Conservation (phyloP, 2,888 invertebrate species). For the Cenopis cana region DNA sequence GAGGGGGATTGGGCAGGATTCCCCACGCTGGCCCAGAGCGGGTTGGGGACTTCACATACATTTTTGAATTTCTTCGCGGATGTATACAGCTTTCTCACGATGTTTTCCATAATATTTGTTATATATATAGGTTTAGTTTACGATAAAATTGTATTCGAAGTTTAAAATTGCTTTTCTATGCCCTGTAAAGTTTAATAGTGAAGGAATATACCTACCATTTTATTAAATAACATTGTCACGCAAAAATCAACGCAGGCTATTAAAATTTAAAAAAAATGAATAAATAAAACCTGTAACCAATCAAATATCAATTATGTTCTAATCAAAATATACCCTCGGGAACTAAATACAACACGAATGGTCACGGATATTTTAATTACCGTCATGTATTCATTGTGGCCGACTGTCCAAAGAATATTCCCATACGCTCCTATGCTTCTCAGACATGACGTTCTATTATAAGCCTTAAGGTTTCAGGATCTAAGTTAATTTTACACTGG, state of each 20-base stretch:
- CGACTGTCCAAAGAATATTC: slow-evolving; percentile 6
- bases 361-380: slow-evolving; percentile 31
- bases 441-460: neutral
- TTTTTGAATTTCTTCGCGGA: no score
- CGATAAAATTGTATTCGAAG: no score
- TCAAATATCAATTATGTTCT: slow-evolving; percentile 6
- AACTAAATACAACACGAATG: slow-evolving; percentile 16
- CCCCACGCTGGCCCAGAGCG: no score
- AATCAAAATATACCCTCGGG: slow-evolving; percentile 30
- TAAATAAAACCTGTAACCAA: slow-evolving; percentile 8
- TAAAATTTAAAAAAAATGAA: slow-evolving; percentile 3
- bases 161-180: no score
- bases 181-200: no score
- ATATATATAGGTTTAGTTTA: no score
- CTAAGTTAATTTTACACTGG: neutral
- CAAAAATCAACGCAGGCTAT: neutral
- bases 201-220: no score
- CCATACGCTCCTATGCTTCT: neutral
- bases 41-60: no score
- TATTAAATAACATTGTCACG: no score
- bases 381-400: slow-evolving; percentile 33
- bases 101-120: no score
- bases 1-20: no score
- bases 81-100: no score
- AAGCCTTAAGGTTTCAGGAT: neutral